Evolutionary conservation across 1,140 invertebrate species (phyloP).

Genomic region (Microplitis mediator): DNA sequence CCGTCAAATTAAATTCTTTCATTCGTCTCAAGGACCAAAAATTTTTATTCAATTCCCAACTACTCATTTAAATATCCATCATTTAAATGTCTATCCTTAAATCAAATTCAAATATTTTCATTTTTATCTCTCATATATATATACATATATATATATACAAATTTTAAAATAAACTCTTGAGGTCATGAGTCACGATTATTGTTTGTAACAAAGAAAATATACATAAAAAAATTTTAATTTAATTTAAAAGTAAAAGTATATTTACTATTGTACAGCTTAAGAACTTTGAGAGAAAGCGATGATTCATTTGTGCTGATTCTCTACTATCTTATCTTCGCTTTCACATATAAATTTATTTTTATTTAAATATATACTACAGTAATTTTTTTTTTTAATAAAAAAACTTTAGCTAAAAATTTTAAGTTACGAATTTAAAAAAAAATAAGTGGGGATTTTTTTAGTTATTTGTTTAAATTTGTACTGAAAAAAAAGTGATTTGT

Average conservation of each 20-base stretch:
- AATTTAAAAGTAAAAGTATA: not conserved
- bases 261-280: not conserved
- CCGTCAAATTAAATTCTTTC: not conserved
- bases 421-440: too few species aligned
- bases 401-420: not conserved
- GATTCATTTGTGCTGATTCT: conserved; percentile 1
- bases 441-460: too few species aligned
- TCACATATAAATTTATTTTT: not conserved
- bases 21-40: not conserved
- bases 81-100: too few species aligned
- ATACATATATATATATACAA: too few species aligned
- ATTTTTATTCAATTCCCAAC: too few species aligned
- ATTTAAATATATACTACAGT: not conserved
- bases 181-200: not conserved
- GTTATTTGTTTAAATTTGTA: too few species aligned
- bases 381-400: not conserved
- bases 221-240: not conserved
- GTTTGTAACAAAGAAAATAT: not conserved
- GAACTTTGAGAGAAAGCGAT: not conserved
- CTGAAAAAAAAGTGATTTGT: conserved; percentile 5
- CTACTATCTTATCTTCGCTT: not conserved
- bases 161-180: too few species aligned
- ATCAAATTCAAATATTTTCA: too few species aligned
- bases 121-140: too few species aligned
- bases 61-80: too few species aligned